A percentile compares a stretch with the other conserved stretches of the same genome.
Conservation (phyloP, 2,797 vertebrate species). For the Eidolon dupreanum region DNA sequence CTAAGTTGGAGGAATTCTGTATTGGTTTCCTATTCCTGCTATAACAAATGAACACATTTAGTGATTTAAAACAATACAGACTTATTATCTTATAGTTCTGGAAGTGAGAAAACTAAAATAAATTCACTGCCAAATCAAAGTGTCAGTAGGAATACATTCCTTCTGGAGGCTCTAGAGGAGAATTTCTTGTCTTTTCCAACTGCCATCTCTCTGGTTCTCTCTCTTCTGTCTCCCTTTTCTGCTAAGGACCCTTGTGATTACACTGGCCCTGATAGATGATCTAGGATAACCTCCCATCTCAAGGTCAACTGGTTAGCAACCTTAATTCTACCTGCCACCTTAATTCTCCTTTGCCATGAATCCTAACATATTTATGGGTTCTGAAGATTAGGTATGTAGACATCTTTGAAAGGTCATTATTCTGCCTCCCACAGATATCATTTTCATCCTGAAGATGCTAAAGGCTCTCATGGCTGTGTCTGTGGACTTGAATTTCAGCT, state of each 20-base stretch:
- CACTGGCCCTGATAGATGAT: neutral
- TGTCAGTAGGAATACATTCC: neutral
- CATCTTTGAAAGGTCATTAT: neutral
- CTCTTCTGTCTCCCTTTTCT: neutral
- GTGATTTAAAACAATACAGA: neutral
- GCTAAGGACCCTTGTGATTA: neutral
- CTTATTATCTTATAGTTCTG: neutral
- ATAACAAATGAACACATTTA: neutral
- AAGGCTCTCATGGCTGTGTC: neutral
- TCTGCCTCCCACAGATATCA: neutral
- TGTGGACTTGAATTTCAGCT: neutral
- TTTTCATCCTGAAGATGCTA: neutral
- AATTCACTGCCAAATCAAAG: neutral
- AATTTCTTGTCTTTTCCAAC: neutral
- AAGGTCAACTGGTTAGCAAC: neutral
- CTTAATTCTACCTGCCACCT: neutral
- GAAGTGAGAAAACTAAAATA: neutral
- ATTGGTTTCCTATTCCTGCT: neutral
- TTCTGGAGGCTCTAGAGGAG: neutral
- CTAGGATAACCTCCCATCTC: neutral
- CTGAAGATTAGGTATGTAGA: neutral
- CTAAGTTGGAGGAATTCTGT: neutral
- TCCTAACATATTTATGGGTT: neutral
- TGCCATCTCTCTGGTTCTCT: neutral
- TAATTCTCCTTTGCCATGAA: neutral